phyloP scores from a whole-genome alignment of 2,888 invertebrate genomes.

The Dryocosmus kuriphilus region DNA sequence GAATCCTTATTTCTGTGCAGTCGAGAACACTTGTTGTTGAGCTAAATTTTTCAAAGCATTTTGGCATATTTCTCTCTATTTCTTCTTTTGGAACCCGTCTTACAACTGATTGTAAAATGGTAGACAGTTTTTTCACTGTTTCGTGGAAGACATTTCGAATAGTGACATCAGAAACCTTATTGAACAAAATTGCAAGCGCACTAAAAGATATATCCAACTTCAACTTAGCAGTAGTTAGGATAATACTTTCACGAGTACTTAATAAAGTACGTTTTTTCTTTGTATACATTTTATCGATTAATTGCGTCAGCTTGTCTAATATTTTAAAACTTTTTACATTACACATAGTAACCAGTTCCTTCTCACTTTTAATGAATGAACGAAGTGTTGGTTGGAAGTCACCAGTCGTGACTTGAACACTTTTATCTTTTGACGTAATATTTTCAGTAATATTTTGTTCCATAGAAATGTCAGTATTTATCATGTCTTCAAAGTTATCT shows the following conservation, averaged over 20 bases:
- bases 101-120: slow-evolving; percentile 44
- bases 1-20: slow-evolving; percentile 60
- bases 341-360: not conserved
- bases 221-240: slow-evolving; percentile 42
- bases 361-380: not conserved
- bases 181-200: slow-evolving; percentile 41
- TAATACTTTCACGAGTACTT: slow-evolving; percentile 42
- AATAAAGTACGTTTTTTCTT: slow-evolving; percentile 28
- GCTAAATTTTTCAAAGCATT: slow-evolving; percentile 59
- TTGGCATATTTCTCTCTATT: slow-evolving; percentile 58
- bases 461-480: no score
- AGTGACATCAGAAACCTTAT: slow-evolving; percentile 36
- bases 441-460: not conserved
- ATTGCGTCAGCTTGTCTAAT: slow-evolving; percentile 38
- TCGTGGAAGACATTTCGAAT: slow-evolving; percentile 45
- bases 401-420: not conserved
- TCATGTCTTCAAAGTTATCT: slow-evolving; percentile 1
- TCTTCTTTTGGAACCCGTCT: slow-evolving; percentile 50
- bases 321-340: slow-evolving; percentile 41
- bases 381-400: not conserved
- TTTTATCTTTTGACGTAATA: not conserved
- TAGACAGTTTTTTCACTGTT: slow-evolving; percentile 44
- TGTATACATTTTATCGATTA: slow-evolving; percentile 44
- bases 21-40: slow-evolving; percentile 59
- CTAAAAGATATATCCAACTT: slow-evolving; percentile 48